Evolutionary conservation across 2,888 invertebrate genomes (phyloP).

Genomic region (Scaptomyza cyrtandrae): DNA sequence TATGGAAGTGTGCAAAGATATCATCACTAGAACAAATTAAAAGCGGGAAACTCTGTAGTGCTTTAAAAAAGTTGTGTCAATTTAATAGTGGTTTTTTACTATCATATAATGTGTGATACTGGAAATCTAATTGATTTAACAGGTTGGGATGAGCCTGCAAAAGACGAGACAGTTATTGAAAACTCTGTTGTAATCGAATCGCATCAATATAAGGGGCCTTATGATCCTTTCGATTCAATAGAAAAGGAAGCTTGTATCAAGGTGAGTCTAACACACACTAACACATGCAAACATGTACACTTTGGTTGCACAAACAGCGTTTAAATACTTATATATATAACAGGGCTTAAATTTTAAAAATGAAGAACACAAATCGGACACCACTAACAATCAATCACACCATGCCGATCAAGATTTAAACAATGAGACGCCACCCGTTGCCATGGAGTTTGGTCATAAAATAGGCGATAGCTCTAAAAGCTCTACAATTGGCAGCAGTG

Average conservation of each 20-base stretch:
- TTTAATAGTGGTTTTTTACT: conserved; percentile 4
- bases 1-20: background rate
- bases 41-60: conserved; percentile 52
- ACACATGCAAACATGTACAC: conserved; percentile 3
- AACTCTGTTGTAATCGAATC: conserved; percentile 24
- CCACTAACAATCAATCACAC: background rate
- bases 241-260: conserved; percentile 67
- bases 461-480: conserved; percentile 6
- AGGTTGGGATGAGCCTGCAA: conserved; percentile 46
- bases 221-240: conserved; percentile 65
- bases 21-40: conserved; percentile 31
- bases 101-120: conserved; percentile 52
- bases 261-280: conserved; percentile 35
- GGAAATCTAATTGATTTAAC: conserved; percentile 62
- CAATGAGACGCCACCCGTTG: conserved; percentile 58
- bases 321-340: background rate
- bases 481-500: background rate
- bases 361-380: conserved; percentile 3
- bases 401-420: conserved; percentile 32
- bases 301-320: conserved; percentile 4
- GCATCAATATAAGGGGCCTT: conserved; percentile 56
- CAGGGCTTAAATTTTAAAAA: conserved; percentile 44
- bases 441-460: conserved; percentile 25
- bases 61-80: conserved; percentile 34
- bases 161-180: conserved; percentile 32